Percentiles rank a stretch among this genome's conserved stretches.
Evolutionary conservation across 2,113 vertebrate genomes (phyloP).

Genomic region (Anarhynchus alexandrinus): DNA sequence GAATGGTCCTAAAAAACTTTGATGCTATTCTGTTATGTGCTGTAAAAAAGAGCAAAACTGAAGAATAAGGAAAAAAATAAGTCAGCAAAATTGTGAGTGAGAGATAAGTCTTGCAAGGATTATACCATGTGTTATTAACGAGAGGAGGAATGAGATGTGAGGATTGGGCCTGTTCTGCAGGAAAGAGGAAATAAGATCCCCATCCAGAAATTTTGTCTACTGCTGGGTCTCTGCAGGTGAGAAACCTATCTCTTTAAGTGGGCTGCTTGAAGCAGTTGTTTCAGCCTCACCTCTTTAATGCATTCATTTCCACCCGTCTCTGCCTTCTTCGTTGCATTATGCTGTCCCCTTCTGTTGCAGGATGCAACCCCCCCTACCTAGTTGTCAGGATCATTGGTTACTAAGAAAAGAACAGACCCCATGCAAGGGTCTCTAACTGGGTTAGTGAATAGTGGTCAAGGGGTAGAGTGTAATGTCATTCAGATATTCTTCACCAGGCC

Average conservation of each 20-base stretch:
- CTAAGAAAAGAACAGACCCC: not conserved
- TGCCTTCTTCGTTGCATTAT: not conserved
- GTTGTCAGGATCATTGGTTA: not conserved
- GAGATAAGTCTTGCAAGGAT: not conserved
- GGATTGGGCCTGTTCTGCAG: not conserved
- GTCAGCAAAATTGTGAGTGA: not conserved
- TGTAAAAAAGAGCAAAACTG: not conserved
- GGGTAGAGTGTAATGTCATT: not conserved
- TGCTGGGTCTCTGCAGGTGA: not conserved
- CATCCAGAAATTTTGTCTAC: not conserved
- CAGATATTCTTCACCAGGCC: not conserved
- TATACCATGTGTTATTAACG: not conserved
- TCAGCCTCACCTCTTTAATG: not conserved
- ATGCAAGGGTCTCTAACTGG: not conserved
- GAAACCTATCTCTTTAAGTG: not conserved
- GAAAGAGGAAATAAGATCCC: not conserved
- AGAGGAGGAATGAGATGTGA: not conserved
- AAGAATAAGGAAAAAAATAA: not conserved
- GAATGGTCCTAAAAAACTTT: not conserved
- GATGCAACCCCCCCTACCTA: not conserved
- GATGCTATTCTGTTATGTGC: not conserved
- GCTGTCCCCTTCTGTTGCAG: not conserved
- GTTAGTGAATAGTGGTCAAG: not conserved
- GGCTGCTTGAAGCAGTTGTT: not conserved
- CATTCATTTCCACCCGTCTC: rapidly evolving